Evolutionary conservation across 1,140 invertebrate genomes (phyloP).

Genomic region (Scaptomyza graminum): DNA sequence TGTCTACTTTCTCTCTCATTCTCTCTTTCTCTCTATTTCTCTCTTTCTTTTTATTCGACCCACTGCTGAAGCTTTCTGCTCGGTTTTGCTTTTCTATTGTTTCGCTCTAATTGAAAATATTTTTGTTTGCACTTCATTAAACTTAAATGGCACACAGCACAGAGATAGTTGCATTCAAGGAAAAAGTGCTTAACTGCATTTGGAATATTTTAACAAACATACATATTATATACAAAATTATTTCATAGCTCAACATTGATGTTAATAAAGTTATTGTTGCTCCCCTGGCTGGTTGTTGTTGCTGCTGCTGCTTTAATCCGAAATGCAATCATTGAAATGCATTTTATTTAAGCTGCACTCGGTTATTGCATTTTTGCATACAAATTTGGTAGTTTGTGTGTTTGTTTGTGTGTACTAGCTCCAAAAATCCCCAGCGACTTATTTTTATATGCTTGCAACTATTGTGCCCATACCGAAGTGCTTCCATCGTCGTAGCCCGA

Average conservation of each 20-base stretch:
- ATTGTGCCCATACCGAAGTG: conserved; percentile 31
- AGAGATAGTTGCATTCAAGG: conserved; percentile 11
- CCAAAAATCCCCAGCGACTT: conserved; percentile 60
- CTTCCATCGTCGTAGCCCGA: conserved; percentile 2
- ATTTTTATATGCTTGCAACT: conserved; percentile 76
- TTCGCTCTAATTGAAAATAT: conserved; percentile 74
- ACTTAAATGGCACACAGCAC: conserved; percentile 47
- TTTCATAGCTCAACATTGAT: conserved; percentile 24
- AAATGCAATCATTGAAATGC: conserved; percentile 80
- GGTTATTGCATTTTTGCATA: conserved; percentile 79
- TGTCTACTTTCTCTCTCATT: conserved; percentile 17
- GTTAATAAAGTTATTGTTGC: conserved; percentile 17
- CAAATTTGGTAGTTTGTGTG: conserved; percentile 63
- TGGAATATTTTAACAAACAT: conserved; percentile 47
- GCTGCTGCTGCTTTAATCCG: conserved; percentile 64
- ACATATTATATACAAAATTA: conserved; percentile 12
- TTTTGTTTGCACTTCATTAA: conserved; percentile 80
- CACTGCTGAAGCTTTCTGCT: conserved; percentile 12
- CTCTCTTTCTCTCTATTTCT: conserved; percentile 1
- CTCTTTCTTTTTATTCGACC: conserved; percentile 7
- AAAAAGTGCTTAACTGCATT: conserved; percentile 31
- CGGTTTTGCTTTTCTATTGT: conserved; percentile 33
- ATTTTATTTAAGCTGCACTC: conserved; percentile 78
- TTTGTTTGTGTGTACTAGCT: background rate
- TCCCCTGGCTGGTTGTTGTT: conserved; percentile 19